Conservation (phyloP, 2,113 vertebrate species). For the Cinclus cinclus region DNA sequence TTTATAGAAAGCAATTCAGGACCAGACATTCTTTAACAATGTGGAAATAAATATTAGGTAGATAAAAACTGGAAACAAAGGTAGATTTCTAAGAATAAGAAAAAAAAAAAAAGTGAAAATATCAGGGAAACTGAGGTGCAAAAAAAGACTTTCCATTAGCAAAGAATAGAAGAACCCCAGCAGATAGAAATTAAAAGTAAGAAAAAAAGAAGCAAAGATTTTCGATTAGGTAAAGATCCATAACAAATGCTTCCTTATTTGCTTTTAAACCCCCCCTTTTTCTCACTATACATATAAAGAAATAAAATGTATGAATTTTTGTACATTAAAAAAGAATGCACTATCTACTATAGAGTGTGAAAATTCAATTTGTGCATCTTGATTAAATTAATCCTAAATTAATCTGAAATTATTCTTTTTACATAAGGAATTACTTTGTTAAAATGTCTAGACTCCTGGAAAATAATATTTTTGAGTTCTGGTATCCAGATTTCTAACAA, state of each 20-base stretch:
- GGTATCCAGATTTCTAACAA: neutral
- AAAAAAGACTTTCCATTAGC: neutral
- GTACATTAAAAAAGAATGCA: neutral
- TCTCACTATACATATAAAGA: neutral
- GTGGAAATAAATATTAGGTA: neutral
- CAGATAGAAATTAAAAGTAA: neutral
- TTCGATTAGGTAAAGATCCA: neutral
- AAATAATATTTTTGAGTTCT: neutral
- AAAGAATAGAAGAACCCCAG: neutral
- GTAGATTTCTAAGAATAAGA: neutral
- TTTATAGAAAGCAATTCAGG: neutral
- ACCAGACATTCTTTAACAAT: neutral
- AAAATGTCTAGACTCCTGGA: neutral
- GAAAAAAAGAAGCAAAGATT: neutral
- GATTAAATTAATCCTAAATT: neutral
- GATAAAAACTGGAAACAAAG: neutral
- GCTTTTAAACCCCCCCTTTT: accelerated
- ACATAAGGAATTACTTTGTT: neutral
- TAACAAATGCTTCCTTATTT: neutral
- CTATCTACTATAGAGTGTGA: neutral
- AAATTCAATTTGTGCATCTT: neutral
- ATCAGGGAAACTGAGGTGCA: neutral
- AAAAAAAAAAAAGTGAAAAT: neutral
- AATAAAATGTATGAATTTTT: neutral
- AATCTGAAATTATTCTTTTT: neutral